These are phyloP conservation scores for Rhea pennata DNA, from an alignment of 2,113 vertebrate genomes.

Conservation along the genomic window DNA sequence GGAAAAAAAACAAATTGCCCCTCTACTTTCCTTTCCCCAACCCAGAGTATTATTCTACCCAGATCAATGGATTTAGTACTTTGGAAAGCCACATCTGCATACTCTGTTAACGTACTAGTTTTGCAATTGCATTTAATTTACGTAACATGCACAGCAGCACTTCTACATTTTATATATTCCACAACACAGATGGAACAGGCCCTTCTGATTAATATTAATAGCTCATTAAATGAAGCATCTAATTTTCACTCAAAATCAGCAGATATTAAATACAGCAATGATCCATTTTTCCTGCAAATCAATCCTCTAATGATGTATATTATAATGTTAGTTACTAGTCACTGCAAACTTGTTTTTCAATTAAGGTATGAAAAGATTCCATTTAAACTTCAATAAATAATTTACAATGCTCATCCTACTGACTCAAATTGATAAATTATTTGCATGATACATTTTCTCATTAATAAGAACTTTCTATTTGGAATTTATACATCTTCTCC, in stretches of 20 bases:
- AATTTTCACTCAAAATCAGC: conserved; percentile 56
- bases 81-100: neutral
- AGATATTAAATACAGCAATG: conserved; percentile 30
- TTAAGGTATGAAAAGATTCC: conserved; percentile 71
- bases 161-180: conserved; percentile 50
- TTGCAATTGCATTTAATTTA: conserved; percentile 35
- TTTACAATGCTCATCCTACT: conserved; percentile 64
- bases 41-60: neutral
- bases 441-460: conserved; percentile 61
- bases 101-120: neutral
- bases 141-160: neutral
- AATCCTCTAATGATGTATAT: conserved; percentile 60
- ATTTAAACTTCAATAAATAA: conserved; percentile 77
- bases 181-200: conserved; percentile 36
- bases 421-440: conserved; percentile 72
- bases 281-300: conserved; percentile 63
- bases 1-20: neutral
- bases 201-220: conserved; percentile 78
- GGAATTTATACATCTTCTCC: conserved; percentile 24
- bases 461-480: conserved; percentile 43
- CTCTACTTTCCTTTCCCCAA: neutral
- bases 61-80: neutral
- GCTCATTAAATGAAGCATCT: conserved; percentile 74
- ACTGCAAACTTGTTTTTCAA: conserved; percentile 73
- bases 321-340: conserved; percentile 65